These are phyloP conservation scores for Pheosia tremula DNA, from an alignment of 2,888 invertebrate genomes.

Conservation along the genomic window DNA sequence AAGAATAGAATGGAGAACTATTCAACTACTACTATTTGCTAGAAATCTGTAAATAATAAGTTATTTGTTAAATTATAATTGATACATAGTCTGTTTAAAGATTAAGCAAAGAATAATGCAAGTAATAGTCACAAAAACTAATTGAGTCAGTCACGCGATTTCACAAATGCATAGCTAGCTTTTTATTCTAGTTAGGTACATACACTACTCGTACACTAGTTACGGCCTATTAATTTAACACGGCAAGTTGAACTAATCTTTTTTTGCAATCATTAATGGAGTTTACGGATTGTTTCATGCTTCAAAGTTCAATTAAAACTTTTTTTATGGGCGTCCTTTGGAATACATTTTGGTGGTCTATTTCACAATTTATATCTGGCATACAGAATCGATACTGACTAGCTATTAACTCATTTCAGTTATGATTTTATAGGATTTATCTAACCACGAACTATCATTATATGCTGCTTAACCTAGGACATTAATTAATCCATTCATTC, in stretches of 20 bases:
- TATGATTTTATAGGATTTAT: no score
- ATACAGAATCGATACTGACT: not conserved
- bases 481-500: no score
- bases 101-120: constrained; percentile 18
- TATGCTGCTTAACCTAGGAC: no score
- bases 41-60: no score
- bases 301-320: constrained; percentile 6
- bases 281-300: constrained; percentile 34
- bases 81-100: not conserved
- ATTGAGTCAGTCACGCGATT: constrained; percentile 25
- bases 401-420: no score
- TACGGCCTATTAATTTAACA: constrained; percentile 31
- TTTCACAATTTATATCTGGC: not conserved
- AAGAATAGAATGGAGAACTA: no score
- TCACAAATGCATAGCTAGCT: constrained; percentile 19
- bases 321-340: not conserved
- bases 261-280: constrained; percentile 26
- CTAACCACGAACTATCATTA: no score
- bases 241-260: constrained; percentile 16
- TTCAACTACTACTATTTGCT: no score
- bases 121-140: constrained; percentile 18
- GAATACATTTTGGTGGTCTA: not conserved
- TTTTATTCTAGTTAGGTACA: constrained; percentile 22
- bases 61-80: not conserved
- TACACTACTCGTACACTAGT: constrained; percentile 11